A percentile compares a stretch with the other conserved stretches of the same genome.
Conservation (phyloP, 2,888 invertebrate genomes). For the Dioctria linearis region DNA sequence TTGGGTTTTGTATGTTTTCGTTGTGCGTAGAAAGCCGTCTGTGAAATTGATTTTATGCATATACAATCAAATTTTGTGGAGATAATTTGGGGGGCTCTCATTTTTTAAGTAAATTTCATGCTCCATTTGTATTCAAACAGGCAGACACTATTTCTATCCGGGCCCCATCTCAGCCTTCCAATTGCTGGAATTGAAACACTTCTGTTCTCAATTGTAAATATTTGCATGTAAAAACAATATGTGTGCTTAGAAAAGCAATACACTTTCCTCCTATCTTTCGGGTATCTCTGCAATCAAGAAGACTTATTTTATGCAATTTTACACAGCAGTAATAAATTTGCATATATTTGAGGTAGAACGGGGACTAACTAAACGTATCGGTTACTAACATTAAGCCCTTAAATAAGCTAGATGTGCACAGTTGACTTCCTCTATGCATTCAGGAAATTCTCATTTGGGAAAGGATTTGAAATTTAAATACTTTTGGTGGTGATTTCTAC, state of each 20-base stretch:
- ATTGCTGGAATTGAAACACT: background rate
- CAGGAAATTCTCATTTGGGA: constrained; percentile 3
- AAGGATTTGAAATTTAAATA: constrained; percentile 4
- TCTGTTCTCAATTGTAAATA: background rate
- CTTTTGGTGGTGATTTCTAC: background rate
- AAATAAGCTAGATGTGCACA: background rate
- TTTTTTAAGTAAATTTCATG: background rate
- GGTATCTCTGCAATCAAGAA: background rate
- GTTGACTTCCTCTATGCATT: background rate
- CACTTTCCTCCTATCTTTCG: background rate
- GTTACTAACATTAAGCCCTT: background rate
- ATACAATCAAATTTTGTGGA: background rate
- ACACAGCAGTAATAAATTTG: background rate
- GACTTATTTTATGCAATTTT: constrained; percentile 6
- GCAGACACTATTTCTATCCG: background rate
- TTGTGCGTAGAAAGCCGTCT: too few species aligned
- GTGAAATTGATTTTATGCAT: background rate
- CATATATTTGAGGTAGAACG: background rate
- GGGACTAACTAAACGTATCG: background rate
- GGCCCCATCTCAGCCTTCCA: background rate
- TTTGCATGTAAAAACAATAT: constrained; percentile 9
- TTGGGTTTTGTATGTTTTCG: too few species aligned
- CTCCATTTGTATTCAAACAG: background rate
- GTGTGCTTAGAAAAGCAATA: background rate
- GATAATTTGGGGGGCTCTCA: background rate